A percentile compares a stretch with the other conserved stretches of the same genome.
Conservation (phyloP, 2,113 vertebrate species). For the Pseudorasbora parva region DNA sequence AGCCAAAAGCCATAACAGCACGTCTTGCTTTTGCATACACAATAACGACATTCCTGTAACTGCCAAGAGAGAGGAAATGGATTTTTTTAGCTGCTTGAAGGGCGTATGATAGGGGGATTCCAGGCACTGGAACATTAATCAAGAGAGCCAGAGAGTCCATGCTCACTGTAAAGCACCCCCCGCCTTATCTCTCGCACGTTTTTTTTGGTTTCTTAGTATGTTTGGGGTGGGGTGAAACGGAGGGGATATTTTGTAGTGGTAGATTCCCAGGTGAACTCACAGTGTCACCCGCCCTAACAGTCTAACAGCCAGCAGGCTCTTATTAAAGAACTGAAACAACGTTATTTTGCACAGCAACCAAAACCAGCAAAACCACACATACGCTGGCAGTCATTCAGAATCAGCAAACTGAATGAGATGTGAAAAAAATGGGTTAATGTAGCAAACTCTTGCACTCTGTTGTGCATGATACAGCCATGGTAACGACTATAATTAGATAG, state of each 20-base stretch:
- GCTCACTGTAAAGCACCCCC: slow-evolving; percentile 57
- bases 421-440: slow-evolving; percentile 34
- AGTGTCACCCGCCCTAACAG: slow-evolving; percentile 41
- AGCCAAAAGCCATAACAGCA: slow-evolving; percentile 39
- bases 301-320: slow-evolving; percentile 20
- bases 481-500: slow-evolving; percentile 16
- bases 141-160: slow-evolving; percentile 60
- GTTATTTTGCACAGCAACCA: slow-evolving; percentile 2
- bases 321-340: slow-evolving; percentile 44
- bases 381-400: slow-evolving; percentile 41
- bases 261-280: slow-evolving; percentile 55
- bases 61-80: slow-evolving; percentile 50
- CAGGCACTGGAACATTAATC: slow-evolving; percentile 67
- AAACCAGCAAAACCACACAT: slow-evolving; percentile 43
- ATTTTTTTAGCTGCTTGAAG: slow-evolving; percentile 50
- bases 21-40: slow-evolving; percentile 56
- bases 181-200: slow-evolving; percentile 55
- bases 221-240: not conserved
- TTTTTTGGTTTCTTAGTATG: slow-evolving; percentile 34
- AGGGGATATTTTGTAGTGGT: slow-evolving; percentile 52
- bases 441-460: not conserved
- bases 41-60: slow-evolving; percentile 55
- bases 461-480: slow-evolving; percentile 8
- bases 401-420: slow-evolving; percentile 40
- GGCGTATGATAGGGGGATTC: slow-evolving; percentile 71